phyloP scores from a whole-genome alignment of 2,113 vertebrate genomes.

The Noctilio leporinus region DNA sequence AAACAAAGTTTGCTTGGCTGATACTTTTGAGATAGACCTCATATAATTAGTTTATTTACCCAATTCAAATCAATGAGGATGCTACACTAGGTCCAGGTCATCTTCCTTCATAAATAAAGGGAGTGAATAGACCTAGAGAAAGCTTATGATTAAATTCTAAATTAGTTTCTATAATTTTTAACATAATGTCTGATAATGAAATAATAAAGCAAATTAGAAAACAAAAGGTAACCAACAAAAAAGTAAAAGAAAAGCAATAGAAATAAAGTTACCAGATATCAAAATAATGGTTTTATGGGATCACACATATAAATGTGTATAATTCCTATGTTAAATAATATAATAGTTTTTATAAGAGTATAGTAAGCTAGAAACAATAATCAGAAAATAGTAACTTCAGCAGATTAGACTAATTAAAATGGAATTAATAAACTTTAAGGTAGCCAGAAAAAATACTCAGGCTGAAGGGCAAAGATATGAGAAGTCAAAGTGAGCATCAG shows the following conservation, averaged over 20 bases:
- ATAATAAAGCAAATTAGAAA: neutral
- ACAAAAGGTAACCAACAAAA: neutral
- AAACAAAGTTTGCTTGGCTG: too few species aligned
- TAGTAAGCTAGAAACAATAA: neutral
- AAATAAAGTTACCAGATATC: neutral
- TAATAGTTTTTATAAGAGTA: neutral
- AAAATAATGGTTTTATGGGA: neutral
- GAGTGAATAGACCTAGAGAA: neutral
- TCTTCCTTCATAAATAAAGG: neutral
- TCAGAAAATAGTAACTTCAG: neutral
- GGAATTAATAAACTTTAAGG: neutral
- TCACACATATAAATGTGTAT: neutral
- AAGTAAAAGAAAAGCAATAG: neutral
- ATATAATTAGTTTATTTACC: neutral
- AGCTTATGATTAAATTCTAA: neutral
- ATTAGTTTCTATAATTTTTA: neutral
- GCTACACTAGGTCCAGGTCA: neutral
- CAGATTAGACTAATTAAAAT: neutral
- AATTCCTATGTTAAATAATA: neutral
- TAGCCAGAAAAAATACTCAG: neutral
- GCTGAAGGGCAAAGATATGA: neutral
- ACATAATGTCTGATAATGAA: neutral
- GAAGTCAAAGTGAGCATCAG: neutral
- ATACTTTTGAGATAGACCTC: too few species aligned
- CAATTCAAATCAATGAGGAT: neutral